Evolutionary conservation across 1,140 invertebrate species (phyloP), one percentile per base, ranked within the genome.

Genomic region (Chrysopa pallens): DNA sequence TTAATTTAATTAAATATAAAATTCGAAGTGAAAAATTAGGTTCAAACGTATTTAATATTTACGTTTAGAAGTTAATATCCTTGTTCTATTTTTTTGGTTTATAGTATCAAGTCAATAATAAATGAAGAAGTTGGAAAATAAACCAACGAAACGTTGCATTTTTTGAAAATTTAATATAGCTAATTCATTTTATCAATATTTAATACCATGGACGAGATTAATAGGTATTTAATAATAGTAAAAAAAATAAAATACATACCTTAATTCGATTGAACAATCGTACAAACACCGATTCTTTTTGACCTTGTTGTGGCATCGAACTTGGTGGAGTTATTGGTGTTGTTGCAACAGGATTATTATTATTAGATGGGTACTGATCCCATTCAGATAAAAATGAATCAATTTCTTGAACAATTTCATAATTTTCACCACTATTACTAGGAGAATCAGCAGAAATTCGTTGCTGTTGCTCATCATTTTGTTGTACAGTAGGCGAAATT

Each of bases 221-320:
- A n/a, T n/a, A n/a, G n/a, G n/a, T n/a, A n/a, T n/a, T n/a, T n/a
- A n/a, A n/a, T n/a, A n/a, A n/a, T n/a, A n/a, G n/a, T n/a, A n/a
- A n/a, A 0, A 43, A 1, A 38, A 35, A 13, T 43, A 4, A 27
- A 39, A 39, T 33, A 54, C 59, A 57, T 57, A 85, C 82, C 74
- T 94, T 94, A 23, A 98, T 92, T 54, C 91, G 78, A 64, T 97
- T 98, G 29, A 85, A 90, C 17, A 98, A 66, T 48, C 92, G 73
- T 50, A 96, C 74, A 59, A 98, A 95, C 15, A 97, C 86, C 4
- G 90, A 93, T 64, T 98, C 93, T 49, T 95, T 92, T 51, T 86
- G 83, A 6, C 60, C 65, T 54, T 73, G 73, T 39, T 70, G 69
- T 12, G 67, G 68, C 15, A 42, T 46, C 12, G 51, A 49, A 14